Evolutionary conservation across 2,113 vertebrate species (phyloP), one percentile per base, ranked within the genome.

Genomic region (Clinocottus analis): DNA sequence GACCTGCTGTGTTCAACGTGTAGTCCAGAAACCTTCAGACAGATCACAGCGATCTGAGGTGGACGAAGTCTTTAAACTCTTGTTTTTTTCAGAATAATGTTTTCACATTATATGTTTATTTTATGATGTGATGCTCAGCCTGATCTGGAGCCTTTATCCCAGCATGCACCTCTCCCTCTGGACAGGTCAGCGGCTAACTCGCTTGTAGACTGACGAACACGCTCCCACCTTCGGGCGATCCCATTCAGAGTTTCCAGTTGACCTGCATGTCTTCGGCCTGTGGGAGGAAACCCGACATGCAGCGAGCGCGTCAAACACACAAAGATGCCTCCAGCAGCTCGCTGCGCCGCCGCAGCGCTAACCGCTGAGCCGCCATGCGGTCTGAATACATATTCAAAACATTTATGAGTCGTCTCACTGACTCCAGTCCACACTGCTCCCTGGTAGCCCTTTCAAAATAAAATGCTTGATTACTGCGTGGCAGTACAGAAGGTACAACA

Each of bases 181-280:
- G 55, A 75, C 72, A 56, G 83, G 65, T 69, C 63, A 73, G 58
- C 31, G 27, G 67, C 65, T 41, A 83, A 86, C 61, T 71, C 51
- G 23, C 62, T 84, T 56, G 23, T 29, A 85, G 61, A 58, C 10
- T 45, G 87, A 87, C 76, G 62, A 77, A 81, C 81, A 79, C 82
- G 67, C 70, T 86, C 68, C 72, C 82, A 87, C 84, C 80, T 77
- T 84, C 25, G 1, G 85, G 78, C 83, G 73, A 72, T 83, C 60
- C 67, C 59, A 72, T 85, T 60, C 72, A 59, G 74, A 79, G 31
- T 77, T 91, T 91, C 83, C 86, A 83, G 47, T 72, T 82, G 81
- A 84, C 76, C 75, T 64, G 56, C 75, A 67, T 70, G 61, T 74
- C 47, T 77, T 41, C 73, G 56, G 74, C 68, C 72, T 79, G 80